These are phyloP conservation scores for Typhlichthys eigenmanni DNA, from an alignment of 2,797 vertebrate genomes.

Conservation along the genomic window DNA sequence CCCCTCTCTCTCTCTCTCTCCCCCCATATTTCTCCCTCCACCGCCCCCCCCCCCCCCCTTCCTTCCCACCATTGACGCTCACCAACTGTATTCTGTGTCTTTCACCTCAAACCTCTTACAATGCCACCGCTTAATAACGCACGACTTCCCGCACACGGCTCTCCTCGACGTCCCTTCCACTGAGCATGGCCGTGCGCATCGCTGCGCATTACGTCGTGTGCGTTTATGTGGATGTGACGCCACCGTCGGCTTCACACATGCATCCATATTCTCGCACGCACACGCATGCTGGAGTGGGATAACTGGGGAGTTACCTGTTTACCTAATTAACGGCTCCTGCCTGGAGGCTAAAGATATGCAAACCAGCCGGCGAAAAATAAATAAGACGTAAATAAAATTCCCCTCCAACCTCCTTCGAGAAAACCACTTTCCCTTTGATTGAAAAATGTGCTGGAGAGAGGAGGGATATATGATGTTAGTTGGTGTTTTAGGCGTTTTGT, in stretches of 20 bases:
- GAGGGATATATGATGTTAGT: slow-evolving; percentile 28
- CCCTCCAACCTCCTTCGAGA: slow-evolving; percentile 31
- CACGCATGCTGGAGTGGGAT: slow-evolving; percentile 27
- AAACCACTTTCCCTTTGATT: slow-evolving; percentile 26
- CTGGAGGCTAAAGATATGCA: slow-evolving; percentile 73
- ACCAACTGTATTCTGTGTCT: background rate
- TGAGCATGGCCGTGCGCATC: slow-evolving; percentile 20
- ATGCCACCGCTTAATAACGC: slow-evolving; percentile 51
- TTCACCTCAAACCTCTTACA: no score
- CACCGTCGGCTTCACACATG: background rate
- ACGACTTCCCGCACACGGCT: slow-evolving; percentile 46
- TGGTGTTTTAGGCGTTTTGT: slow-evolving; percentile 33
- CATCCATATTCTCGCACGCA: slow-evolving; percentile 10
- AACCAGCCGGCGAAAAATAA: slow-evolving; percentile 58
- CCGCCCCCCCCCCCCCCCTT: background rate
- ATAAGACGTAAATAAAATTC: slow-evolving; percentile 57
- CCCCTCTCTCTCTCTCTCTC: slow-evolving; percentile 19
- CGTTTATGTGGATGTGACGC: slow-evolving; percentile 30
- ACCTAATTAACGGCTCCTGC: slow-evolving; percentile 72
- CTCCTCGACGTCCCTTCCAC: slow-evolving; percentile 32
- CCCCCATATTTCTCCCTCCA: slow-evolving; percentile 11
- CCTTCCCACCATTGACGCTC: background rate
- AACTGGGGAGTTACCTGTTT: slow-evolving; percentile 71
- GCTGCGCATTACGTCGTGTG: slow-evolving; percentile 11
- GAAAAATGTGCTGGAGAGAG: slow-evolving; percentile 17